These are phyloP conservation scores for Desmodus rotundus DNA, from an alignment of 2,113 vertebrate species.

Conservation along the genomic window DNA sequence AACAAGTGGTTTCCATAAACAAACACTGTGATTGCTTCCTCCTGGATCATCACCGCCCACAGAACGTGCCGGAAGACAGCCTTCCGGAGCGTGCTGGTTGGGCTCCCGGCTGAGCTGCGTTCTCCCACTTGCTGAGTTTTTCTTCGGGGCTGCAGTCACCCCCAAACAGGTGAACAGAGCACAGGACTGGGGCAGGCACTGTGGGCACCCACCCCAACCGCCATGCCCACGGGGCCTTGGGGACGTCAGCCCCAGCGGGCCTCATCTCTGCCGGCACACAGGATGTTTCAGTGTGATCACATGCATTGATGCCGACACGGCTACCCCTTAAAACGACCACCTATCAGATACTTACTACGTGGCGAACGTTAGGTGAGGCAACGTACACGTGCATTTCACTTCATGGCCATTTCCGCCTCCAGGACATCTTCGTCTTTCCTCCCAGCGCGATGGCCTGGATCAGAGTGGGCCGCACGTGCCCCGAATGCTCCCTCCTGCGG, in stretches of 20 bases:
- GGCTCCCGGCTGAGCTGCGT: not conserved
- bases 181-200: not conserved
- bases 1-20: not conserved
- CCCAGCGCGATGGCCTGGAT: too few relatives aligned
- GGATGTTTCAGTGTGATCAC: not conserved
- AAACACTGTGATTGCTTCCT: not conserved
- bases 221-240: not conserved
- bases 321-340: not conserved
- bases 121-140: not conserved
- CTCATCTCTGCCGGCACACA: not conserved
- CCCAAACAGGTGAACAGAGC: not conserved
- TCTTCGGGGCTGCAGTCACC: not conserved
- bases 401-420: not conserved
- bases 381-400: not conserved
- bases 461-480: too few relatives aligned
- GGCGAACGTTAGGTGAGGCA: not conserved
- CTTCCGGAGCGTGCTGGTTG: accelerated
- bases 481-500: too few relatives aligned
- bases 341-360: not conserved
- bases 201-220: too few relatives aligned
- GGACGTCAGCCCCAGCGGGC: not conserved
- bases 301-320: not conserved
- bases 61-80: not conserved
- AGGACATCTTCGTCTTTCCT: too few relatives aligned
- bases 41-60: not conserved